Evolutionary conservation across 2,888 invertebrate species (phyloP), one percentile per base, ranked within the genome.

Genomic region (Elgonia sp.): DNA sequence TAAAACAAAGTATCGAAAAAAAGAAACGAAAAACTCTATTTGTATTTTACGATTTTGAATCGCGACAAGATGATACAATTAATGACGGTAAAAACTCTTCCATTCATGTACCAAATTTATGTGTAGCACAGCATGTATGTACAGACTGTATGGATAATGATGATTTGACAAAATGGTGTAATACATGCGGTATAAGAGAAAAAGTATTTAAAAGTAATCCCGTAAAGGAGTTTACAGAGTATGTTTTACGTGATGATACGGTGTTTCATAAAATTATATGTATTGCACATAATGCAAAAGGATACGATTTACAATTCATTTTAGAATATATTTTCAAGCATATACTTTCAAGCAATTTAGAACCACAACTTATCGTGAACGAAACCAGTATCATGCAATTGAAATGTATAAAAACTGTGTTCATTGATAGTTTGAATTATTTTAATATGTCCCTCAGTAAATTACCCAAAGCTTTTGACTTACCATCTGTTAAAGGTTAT

Each of bases 41-140:
- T n/a, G n/a, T n/a, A n/a, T n/a, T n/a, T n/a, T n/a, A n/a, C n/a
- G n/a, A n/a, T 62, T 80, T 80, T 46, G 80, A 80, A 46, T 16
- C 70, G 37, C 80, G 80, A 5, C 69, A 80, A 60, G 80, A 80
- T 3, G 18, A 53, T 3, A 9, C 46, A n/a, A 18, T 57, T 1
- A 8, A 60, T 0, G 70, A 70, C 18, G 37, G 1, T 18, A 40
- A 65, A 53, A n/a, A 55, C 20, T 18, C 57, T 4, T 14, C 0
- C 9, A 12, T 37, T 1, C 81, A 72, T 55, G 39, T 65, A 12
- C 81, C 81, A 18, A 82, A 42, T 5, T 55, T 82, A 16, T 73
- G 72, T 21, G 40, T 63, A 18, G n/a, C 42, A 21, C 72, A 72
- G 14, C 72, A 82, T 55, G n/a, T 63, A 0, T 63, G 81, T 21